Evolutionary conservation across 2,797 vertebrate species (phyloP).

Genomic region (Tenualosa ilisha): DNA sequence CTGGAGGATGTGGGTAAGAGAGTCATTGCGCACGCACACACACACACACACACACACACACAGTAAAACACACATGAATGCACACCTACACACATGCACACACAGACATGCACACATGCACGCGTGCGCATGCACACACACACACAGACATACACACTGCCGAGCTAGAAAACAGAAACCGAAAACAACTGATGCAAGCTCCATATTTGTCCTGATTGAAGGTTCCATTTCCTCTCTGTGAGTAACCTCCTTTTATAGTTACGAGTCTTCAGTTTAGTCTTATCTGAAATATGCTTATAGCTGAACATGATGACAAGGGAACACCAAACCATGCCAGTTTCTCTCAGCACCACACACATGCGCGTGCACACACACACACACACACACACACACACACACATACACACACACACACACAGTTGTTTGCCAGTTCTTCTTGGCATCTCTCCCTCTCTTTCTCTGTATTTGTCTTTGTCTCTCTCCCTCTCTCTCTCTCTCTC

Average conservation of each 20-base stretch:
- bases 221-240: neutral
- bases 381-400: too few relatives aligned
- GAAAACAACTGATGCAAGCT: neutral
- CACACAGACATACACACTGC: neutral
- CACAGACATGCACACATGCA: neutral
- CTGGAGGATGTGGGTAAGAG: slow-evolving; percentile 81
- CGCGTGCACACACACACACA: too few relatives aligned
- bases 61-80: neutral
- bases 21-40: neutral
- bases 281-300: neutral
- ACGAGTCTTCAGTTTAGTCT: neutral
- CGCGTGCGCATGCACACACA: neutral
- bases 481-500: too few relatives aligned
- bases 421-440: neutral
- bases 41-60: neutral
- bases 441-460: neutral
- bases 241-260: neutral
- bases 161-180: neutral
- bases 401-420: too few relatives aligned
- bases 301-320: neutral
- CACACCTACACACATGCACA: neutral
- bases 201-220: neutral
- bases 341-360: neutral
- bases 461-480: too few relatives aligned
- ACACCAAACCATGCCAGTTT: neutral